Evolutionary conservation across 2,888 invertebrate species (phyloP), one percentile per base, ranked within the genome.

Genomic region (Cheilosia grossa): DNA sequence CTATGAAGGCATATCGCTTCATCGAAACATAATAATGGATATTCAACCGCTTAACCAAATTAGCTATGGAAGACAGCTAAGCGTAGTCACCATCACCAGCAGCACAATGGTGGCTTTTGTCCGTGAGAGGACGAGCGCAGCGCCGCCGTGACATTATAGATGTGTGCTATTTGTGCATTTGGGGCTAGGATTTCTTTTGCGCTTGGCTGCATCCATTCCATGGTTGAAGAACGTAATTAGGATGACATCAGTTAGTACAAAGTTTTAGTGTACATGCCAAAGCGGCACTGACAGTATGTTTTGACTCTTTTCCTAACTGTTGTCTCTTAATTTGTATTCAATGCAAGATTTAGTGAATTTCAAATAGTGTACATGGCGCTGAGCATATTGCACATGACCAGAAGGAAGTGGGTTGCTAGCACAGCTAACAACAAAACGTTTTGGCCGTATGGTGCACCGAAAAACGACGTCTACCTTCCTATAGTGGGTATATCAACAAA

Each of bases 301-400:
- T 40, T 54, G 33, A 53, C 42, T 64, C 49, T 74, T 64, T 40
- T 47, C 27, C 49, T 72, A 80, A 85, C 83, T 75, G 83, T 85
- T 75, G 66, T 77, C 72, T 63, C 85, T 85, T 85, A 85, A 85
- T 85, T 85, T 80, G 80, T 85, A 85, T 85, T 70, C 85, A 75
- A 75, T 70, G 59, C 75, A 44, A 40, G 47, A 63, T 56, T 37
- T 30, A 66, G 51, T 70, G 59, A 67, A 67, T 56, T 75, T 69
- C 51, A 33, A 69, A 51, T 24, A 19, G 27, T n/a, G 10, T 17
- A 17, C 56, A 27, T 47, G n/a, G 51, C 51, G 15, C 15, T 21
- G 24, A 24, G 15, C 30, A 42, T 19, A 10, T 27, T 17, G 17
- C 47, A n/a, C 21, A 42, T n/a, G 30, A n/a, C 30, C 21, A n/a